Base-by-base conservation (phyloP, 2,113 vertebrate species). In the Calonectris borealis region DNA sequence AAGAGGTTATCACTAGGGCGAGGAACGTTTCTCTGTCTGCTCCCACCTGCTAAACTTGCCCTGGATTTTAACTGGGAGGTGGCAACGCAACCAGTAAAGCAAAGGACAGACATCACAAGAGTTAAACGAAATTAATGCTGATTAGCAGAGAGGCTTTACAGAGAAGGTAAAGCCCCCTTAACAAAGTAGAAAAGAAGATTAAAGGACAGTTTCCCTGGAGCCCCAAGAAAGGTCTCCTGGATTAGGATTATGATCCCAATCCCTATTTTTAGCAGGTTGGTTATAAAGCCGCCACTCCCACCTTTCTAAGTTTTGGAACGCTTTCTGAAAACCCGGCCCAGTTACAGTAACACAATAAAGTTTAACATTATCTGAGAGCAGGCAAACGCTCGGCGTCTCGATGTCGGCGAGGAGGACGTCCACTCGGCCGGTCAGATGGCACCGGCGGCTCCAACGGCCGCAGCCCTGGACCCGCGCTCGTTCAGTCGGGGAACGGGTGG, bases 171-270 rank as follows among this genome's bases (percentile, higher is more conserved):
- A 94, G 60, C 38, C 24, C 73, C 57, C 7, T 68, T 4, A 32
- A 32, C 31, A 25, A 68, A 90, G 85, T 2, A 71, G 91, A 48
- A 97, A 97, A 97, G 96, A 86, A 65, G 97, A 96, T 97, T 96
- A 97, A 54, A 75, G 51, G 68, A 11, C 75, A 49, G 90, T 91
- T 84, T 93, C 55, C 32, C 57, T 71, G 70, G 17, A 88, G 80
- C 48, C 70, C 69, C 70, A 78, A 58, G 58, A 87, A 75, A 94
- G 70, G 82, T 61, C 62, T 91, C 68, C 46, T 26, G 51, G 42
- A 90, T 95, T 58, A 97, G 60, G 85, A 88, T 62, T 60, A 75
- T 66, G 93, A 96, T 73, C 66, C 31, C n/a, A 64, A 4, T 16
- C 46, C 64, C 80, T 97, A 96, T 97, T 96, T 96, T 96, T 94